phyloP scores from a whole-genome alignment of 2,888 invertebrate species.

The Tipula confusa region DNA sequence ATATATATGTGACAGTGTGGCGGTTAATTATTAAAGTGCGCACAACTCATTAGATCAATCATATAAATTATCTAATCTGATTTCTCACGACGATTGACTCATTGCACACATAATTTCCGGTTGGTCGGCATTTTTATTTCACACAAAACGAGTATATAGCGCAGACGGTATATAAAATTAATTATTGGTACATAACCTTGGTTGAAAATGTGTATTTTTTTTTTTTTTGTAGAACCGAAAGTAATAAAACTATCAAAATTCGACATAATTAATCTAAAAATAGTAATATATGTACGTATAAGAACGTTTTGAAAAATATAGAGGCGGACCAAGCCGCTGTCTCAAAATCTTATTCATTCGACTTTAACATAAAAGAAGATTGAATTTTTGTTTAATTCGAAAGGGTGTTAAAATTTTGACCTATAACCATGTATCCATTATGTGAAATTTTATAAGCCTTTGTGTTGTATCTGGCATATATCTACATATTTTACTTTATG shows the following conservation, averaged over 20 bases:
- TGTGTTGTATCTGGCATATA: background rate
- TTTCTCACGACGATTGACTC: background rate
- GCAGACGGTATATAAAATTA: background rate
- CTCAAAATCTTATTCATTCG: background rate
- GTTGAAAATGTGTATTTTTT: background rate
- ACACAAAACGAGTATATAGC: too few species aligned
- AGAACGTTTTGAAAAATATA: background rate
- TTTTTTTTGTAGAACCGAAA: background rate
- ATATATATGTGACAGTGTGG: background rate
- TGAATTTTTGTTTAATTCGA: background rate
- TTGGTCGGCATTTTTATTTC: background rate
- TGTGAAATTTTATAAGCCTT: background rate
- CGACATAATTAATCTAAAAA: slow-evolving; percentile 25
- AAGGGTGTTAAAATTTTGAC: slow-evolving; percentile 6
- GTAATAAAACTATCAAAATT: slow-evolving; percentile 3
- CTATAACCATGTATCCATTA: background rate
- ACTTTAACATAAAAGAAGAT: background rate
- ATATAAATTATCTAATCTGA: background rate
- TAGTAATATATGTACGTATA: background rate
- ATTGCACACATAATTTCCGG: background rate
- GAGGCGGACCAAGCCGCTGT: background rate
- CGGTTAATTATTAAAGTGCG: background rate
- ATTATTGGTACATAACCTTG: background rate
- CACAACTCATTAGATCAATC: background rate
- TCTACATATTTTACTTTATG: background rate